Conservation (phyloP, 1,140 invertebrate species). For the Oedothorax gibbosus region DNA sequence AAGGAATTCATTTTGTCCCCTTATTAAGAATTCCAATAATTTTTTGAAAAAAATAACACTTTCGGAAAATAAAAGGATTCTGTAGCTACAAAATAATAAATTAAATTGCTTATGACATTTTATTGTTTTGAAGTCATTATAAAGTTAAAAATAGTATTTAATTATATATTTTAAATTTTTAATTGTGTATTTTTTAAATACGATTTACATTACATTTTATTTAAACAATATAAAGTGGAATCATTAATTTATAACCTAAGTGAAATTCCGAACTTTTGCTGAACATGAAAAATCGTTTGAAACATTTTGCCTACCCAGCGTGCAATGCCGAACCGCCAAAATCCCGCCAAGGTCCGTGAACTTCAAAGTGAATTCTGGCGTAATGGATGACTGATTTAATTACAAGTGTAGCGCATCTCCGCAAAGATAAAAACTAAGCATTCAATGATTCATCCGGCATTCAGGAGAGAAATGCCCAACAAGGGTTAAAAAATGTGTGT, state of each 20-base stretch:
- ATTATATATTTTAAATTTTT: neutral
- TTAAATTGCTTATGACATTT: no score
- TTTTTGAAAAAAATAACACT: no score
- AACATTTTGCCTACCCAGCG: neutral
- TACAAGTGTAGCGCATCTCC: slow-evolving; percentile 49
- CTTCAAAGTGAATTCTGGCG: slow-evolving; percentile 15
- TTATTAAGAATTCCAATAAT: no score
- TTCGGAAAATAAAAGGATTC: no score
- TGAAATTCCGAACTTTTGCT: neutral
- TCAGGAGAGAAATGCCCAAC: no score
- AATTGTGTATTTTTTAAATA: neutral
- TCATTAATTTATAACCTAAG: neutral
- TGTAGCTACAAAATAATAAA: no score
- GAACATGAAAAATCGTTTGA: neutral
- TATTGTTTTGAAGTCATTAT: no score
- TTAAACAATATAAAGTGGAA: neutral
- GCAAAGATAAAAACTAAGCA: slow-evolving; percentile 22
- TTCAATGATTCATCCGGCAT: slow-evolving; percentile 22
- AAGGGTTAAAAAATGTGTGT: no score
- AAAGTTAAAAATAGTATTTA: no score
- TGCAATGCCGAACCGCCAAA: neutral
- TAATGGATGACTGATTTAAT: slow-evolving; percentile 47
- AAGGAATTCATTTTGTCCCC: no score
- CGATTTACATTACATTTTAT: neutral
- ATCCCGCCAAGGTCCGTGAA: slow-evolving; percentile 11